A percentile compares a stretch with the other conserved stretches of the same genome.
Conservation (phyloP, 2,888 invertebrate genomes). For the Scaeva pyrastri region DNA sequence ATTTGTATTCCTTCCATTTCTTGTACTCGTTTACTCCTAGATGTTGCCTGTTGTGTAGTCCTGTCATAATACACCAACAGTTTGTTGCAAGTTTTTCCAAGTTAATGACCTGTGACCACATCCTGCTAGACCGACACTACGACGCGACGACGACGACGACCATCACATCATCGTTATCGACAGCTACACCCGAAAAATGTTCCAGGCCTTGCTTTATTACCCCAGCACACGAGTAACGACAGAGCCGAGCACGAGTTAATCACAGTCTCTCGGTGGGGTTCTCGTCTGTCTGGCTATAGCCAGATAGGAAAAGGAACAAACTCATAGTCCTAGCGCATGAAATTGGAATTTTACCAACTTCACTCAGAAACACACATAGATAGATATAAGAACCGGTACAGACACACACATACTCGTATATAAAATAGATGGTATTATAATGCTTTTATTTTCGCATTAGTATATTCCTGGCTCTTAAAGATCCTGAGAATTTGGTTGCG, state of each 20-base stretch:
- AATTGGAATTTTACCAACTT: not conserved
- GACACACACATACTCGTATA: not conserved
- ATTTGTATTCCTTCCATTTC: slow-evolving; percentile 3
- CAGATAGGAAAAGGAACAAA: not conserved
- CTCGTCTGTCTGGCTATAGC: not conserved
- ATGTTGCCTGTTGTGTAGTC: not conserved
- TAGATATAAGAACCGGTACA: not conserved
- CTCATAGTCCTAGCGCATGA: slow-evolving; percentile 14
- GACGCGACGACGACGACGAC: too few species aligned
- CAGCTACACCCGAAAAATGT: slow-evolving; percentile 61
- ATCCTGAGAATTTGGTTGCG: slow-evolving; percentile 63
- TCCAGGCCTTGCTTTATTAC: slow-evolving; percentile 61
- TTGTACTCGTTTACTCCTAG: too few species aligned
- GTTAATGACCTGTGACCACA: slow-evolving; percentile 42
- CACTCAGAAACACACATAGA: not conserved
- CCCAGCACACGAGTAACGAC: slow-evolving; percentile 62
- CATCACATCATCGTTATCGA: slow-evolving; percentile 55
- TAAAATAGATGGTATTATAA: slow-evolving; percentile 56
- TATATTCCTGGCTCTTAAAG: slow-evolving; percentile 71
- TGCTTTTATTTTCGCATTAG: slow-evolving; percentile 74
- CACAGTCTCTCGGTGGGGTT: slow-evolving; percentile 43
- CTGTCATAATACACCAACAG: slow-evolving; percentile 17
- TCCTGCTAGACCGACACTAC: slow-evolving; percentile 45
- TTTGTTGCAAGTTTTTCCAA: slow-evolving; percentile 18
- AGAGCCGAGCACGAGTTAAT: slow-evolving; percentile 63